phyloP scores from a whole-genome alignment of 2,113 vertebrate genomes.

The Sebastes fasciatus region DNA sequence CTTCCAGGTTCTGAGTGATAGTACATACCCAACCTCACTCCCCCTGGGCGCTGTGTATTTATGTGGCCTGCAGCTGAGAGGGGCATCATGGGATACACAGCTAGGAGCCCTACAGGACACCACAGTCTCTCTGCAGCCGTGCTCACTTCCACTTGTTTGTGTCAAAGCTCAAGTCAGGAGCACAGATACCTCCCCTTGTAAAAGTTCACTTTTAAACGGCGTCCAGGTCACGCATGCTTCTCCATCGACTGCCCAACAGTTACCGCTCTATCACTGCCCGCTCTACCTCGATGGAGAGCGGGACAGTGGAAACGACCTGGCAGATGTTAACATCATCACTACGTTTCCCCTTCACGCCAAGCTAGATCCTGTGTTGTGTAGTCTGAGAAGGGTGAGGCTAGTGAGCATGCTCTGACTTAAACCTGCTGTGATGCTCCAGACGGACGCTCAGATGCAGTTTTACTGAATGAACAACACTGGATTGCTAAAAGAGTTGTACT shows the following conservation, averaged over 20 bases:
- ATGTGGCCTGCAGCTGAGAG: conserved; percentile 84
- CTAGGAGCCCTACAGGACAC: conserved; percentile 75
- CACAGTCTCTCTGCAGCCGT: conserved; percentile 57
- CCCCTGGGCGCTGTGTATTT: conserved; percentile 77
- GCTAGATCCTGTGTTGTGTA: conserved; percentile 73
- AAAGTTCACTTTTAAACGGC: conserved; percentile 35
- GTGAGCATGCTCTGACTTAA: conserved; percentile 72
- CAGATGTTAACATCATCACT: conserved; percentile 73
- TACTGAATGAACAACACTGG: no score
- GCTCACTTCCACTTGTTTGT: conserved; percentile 78
- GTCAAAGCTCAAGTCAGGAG: conserved; percentile 45
- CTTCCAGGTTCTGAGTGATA: conserved; percentile 70
- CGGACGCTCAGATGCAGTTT: neutral
- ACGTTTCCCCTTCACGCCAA: conserved; percentile 76
- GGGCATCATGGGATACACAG: conserved; percentile 84
- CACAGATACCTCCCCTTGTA: neutral
- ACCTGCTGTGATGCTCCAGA: neutral
- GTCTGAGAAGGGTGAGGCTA: conserved; percentile 77
- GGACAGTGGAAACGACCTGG: conserved; percentile 38
- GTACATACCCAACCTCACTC: neutral
- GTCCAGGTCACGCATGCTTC: neutral
- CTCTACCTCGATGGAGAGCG: conserved; percentile 72
- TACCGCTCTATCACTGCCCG: conserved; percentile 78
- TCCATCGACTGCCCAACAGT: neutral
- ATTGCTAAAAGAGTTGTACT: no score